Percentiles rank a stretch among this genome's conserved stretches.
Conservation (phyloP, 2,888 invertebrate genomes). For the Scrobipalpa costella region DNA sequence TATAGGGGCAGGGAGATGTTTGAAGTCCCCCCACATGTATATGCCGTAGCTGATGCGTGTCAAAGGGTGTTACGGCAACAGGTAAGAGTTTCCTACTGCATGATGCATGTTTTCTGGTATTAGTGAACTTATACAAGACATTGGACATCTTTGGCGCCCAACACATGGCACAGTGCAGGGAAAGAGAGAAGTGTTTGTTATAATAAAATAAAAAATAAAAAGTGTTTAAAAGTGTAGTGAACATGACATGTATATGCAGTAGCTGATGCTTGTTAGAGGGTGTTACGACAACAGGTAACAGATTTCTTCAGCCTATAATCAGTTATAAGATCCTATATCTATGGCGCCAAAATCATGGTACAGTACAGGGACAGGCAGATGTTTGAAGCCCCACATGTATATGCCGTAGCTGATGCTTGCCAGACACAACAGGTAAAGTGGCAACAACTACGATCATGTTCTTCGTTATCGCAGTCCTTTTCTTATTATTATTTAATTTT, state of each 20-base stretch:
- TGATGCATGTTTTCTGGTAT: conserved; percentile 85
- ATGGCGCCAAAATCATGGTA: conserved; percentile 91
- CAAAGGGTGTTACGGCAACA: conserved; percentile 96
- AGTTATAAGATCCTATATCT: conserved; percentile 96
- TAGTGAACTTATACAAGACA: conserved; percentile 97
- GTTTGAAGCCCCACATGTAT: neutral
- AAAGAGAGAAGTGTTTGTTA: conserved; percentile 96
- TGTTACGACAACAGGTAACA: conserved; percentile 89
- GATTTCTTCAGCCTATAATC: conserved; percentile 52
- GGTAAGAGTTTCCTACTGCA: conserved; percentile 44
- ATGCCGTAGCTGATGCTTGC: neutral
- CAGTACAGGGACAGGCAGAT: conserved; percentile 90
- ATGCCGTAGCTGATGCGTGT: conserved; percentile 98
- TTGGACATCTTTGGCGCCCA: conserved; percentile 95
- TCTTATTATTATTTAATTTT: no score
- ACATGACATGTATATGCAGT: conserved; percentile 98
- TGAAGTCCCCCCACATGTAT: conserved; percentile 98
- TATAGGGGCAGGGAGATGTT: conserved; percentile 96
- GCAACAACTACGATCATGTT: no score
- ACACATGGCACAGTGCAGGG: conserved; percentile 92
- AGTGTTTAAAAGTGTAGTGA: no score
- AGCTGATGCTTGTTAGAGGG: conserved; percentile 97
- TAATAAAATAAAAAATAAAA: no score
- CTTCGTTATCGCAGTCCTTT: no score
- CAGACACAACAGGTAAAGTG: no score